Evolutionary conservation across 2,888 invertebrate genomes (phyloP).

Genomic region (Tetranychus piercei): DNA sequence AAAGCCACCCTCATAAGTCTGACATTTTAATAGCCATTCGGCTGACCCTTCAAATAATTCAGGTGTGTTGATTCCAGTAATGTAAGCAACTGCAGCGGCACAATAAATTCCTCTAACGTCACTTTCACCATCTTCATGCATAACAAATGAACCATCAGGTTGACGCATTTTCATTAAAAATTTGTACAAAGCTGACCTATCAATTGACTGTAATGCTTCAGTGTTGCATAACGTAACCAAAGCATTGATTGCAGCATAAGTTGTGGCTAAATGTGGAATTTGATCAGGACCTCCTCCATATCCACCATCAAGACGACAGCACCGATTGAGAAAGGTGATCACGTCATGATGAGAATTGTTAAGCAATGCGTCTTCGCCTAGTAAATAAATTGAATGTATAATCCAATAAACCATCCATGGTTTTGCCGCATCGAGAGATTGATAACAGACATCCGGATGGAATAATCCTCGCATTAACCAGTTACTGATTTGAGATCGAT

Average conservation of each 20-base stretch:
- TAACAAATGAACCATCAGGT: constrained; percentile 69
- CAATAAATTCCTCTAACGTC: constrained; percentile 93
- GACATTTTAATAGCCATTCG: constrained; percentile 57
- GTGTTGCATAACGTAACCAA: constrained; percentile 62
- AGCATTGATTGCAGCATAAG: constrained; percentile 72
- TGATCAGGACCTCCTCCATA: constrained; percentile 79
- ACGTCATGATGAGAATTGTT: background rate
- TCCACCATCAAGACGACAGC: constrained; percentile 16
- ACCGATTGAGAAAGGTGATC: constrained; percentile 16
- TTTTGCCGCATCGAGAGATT: constrained; percentile 76
- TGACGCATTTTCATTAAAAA: constrained; percentile 60
- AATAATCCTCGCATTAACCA: background rate
- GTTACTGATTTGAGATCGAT: background rate
- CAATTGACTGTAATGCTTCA: constrained; percentile 66
- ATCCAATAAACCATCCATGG: constrained; percentile 98
- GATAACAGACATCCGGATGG: background rate
- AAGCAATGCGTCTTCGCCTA: constrained; percentile 38
- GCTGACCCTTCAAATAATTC: constrained; percentile 64
- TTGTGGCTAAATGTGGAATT: constrained; percentile 78
- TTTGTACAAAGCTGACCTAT: constrained; percentile 51
- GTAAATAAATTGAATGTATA: constrained; percentile 63
- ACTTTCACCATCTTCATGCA: constrained; percentile 79
- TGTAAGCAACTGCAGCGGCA: constrained; percentile 69
- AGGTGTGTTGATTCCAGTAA: constrained; percentile 57
- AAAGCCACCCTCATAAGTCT: constrained; percentile 97